phyloP scores from a whole-genome alignment of 2,797 vertebrate genomes.

The Emys orbicularis region DNA sequence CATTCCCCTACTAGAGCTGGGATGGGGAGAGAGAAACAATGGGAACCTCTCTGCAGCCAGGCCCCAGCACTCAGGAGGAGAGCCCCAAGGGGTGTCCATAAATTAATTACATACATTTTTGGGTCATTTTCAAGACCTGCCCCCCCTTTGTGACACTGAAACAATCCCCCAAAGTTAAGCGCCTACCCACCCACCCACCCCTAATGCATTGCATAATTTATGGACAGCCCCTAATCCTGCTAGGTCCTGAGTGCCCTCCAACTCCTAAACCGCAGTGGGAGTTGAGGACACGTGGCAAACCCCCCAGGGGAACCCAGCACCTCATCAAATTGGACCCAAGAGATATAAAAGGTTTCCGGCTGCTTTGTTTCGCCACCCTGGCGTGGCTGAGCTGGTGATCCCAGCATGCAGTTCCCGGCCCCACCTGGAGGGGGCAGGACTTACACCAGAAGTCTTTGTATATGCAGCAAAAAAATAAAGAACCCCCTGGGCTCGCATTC shows the following conservation, averaged over 20 bases:
- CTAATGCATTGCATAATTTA: neutral
- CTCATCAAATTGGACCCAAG: constrained; percentile 11
- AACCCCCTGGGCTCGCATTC: neutral
- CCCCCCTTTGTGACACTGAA: neutral
- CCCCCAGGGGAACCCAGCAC: neutral
- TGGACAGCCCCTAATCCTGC: neutral
- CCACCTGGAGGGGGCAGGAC: neutral
- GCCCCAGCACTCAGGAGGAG: no score
- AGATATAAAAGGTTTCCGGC: constrained; percentile 15
- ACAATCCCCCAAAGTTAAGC: neutral
- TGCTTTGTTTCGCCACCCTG: constrained; percentile 39
- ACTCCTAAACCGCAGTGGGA: no score
- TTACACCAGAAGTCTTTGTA: neutral
- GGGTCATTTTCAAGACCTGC: neutral
- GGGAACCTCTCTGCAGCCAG: neutral
- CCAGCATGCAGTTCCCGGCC: constrained; percentile 3
- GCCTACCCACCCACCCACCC: no score
- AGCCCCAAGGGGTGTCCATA: neutral
- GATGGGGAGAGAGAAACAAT: neutral
- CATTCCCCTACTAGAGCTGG: neutral
- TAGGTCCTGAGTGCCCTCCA: neutral
- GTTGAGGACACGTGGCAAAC: neutral
- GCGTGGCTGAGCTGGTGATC: neutral
- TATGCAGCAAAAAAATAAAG: neutral
- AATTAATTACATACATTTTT: neutral